Percentiles rank a stretch among this genome's conserved stretches.
Evolutionary conservation across 2,113 vertebrate genomes (phyloP).

Genomic region (Saguinus imperator): DNA sequence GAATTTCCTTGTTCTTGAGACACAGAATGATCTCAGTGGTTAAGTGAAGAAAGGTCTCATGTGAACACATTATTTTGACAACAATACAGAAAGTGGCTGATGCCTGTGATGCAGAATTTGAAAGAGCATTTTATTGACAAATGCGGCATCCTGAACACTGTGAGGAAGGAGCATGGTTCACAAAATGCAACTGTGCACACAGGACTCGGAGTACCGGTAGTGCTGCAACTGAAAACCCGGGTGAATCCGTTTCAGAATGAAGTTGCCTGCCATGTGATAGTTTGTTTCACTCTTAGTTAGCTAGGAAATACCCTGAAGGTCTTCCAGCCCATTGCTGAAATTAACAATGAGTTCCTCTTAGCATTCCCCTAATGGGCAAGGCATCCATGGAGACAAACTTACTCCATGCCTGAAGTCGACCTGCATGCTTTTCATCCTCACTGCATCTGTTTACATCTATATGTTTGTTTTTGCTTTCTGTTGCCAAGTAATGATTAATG

Average conservation of each 20-base stretch:
- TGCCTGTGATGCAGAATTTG: slow-evolving; percentile 14
- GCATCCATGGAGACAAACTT: neutral
- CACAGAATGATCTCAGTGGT: slow-evolving; percentile 79
- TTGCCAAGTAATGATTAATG: slow-evolving; percentile 52
- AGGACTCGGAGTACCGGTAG: accelerated
- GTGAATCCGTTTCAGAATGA: neutral
- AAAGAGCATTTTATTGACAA: neutral
- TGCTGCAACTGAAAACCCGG: slow-evolving; percentile 34
- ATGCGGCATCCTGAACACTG: neutral
- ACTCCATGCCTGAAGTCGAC: slow-evolving; percentile 10
- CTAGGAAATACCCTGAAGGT: neutral
- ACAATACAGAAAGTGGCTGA: slow-evolving; percentile 21
- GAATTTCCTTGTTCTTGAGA: slow-evolving; percentile 79
- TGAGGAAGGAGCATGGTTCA: accelerated
- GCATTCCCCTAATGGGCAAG: slow-evolving; percentile 20
- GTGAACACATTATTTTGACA: slow-evolving; percentile 65
- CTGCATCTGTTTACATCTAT: neutral
- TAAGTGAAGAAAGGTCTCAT: slow-evolving; percentile 78
- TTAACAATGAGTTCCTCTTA: slow-evolving; percentile 13
- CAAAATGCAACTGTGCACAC: neutral
- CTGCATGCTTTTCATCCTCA: neutral
- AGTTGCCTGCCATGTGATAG: neutral
- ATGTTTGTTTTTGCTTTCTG: slow-evolving; percentile 30
- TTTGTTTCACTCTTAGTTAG: neutral
- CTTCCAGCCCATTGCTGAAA: neutral